A percentile compares a stretch with the other conserved stretches of the same genome.
phyloP scores from a whole-genome alignment of 2,113 vertebrate species.

The Todiramphus chloris region DNA sequence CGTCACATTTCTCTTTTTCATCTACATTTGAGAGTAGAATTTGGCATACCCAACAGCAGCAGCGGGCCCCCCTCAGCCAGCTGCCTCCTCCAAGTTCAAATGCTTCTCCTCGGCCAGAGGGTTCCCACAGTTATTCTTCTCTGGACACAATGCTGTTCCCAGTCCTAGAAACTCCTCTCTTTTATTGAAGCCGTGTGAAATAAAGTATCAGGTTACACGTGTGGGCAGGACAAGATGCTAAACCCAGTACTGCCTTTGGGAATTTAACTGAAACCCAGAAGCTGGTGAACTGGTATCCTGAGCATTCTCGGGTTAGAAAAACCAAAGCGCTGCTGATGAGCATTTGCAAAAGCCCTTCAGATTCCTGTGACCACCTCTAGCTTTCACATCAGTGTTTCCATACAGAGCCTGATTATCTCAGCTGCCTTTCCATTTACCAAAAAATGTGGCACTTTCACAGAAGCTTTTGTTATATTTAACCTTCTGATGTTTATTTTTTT shows the following conservation, averaged over 20 bases:
- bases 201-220: background rate
- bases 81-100: background rate
- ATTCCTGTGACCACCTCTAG: background rate
- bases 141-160: background rate
- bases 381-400: background rate
- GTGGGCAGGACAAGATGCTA: background rate
- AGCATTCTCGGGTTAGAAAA: background rate
- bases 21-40: background rate
- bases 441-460: background rate
- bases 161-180: background rate
- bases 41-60: background rate
- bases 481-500: background rate
- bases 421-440: background rate
- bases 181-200: background rate
- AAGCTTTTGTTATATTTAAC: background rate
- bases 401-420: background rate
- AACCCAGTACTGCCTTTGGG: background rate
- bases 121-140: background rate
- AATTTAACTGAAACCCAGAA: background rate
- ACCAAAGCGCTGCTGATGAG: background rate
- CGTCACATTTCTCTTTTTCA: background rate
- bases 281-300: background rate
- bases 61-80: background rate
- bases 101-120: background rate
- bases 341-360: background rate